Base-by-base conservation (phyloP, 2,888 invertebrate genomes). In the Melanargia galathea region DNA sequence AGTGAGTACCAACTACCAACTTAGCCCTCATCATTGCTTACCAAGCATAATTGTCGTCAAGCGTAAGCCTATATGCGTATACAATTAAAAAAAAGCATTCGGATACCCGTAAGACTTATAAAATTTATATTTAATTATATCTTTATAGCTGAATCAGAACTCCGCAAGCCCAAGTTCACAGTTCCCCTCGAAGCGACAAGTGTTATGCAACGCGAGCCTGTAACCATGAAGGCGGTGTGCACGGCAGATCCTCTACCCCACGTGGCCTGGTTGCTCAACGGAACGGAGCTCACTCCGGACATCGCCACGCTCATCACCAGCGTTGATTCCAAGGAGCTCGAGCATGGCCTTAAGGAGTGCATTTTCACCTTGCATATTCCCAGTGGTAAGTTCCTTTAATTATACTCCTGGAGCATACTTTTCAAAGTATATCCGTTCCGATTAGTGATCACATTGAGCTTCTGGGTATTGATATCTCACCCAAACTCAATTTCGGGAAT, bases 161-260 rank as follows among this genome's bases (percentile, higher is more conserved):
- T 96, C 65, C 93, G 96, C 58, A 94, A 95, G 75, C 97, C 97
- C 0, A 95, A 95, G 75, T 92, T 97, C 73, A 94, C 93, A 7
- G 86, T 92, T 58, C 94, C 94, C 0, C 83, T 97, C 11, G 87
- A 93, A 70, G 95, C 96, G 49, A 92, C 93, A 65, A 93, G 94
- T n/a, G 93, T 95, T 33, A 92, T 94, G 68, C 95, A 96, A 76
- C 93, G 94, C 43, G 93, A 94, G 49, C 92, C 94, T 0, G 94
- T 94, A 2, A 92, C 92, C 0, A 86, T 96, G 73, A 92, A 93
- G 51, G 95, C 96, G 0, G 93, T 96, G 18, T 94, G 98, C 73
- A 95, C 96, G 33, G 98, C 97, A 7, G 97, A 98, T 89, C 99
- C 99, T 0, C 92, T 94, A 67, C 98, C 99, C 0, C 96, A 97